Evolutionary conservation across 2,888 invertebrate species (phyloP).

Genomic region (Epiblema foenella): DNA sequence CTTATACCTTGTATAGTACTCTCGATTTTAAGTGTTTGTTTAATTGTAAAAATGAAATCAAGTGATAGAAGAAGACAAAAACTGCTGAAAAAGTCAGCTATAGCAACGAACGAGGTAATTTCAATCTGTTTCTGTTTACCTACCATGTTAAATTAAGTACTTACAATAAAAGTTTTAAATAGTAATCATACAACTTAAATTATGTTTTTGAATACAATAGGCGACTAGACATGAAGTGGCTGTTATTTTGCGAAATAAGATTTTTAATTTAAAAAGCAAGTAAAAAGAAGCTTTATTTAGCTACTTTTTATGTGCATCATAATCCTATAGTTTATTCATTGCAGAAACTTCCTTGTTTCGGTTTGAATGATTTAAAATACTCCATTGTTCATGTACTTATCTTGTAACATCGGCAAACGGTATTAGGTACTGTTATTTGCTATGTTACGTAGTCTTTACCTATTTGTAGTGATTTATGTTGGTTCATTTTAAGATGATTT

Average conservation of each 20-base stretch:
- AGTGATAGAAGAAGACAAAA: slow-evolving; percentile 91
- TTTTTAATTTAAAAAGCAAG: not conserved
- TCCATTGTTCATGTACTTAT: too few relatives aligned
- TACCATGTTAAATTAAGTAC: not conserved
- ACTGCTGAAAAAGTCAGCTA: slow-evolving; percentile 82
- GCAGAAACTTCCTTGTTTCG: too few relatives aligned
- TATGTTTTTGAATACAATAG: slow-evolving; percentile 6
- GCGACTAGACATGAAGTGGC: not conserved
- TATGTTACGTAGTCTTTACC: slow-evolving; percentile 11
- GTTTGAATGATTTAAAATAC: too few relatives aligned
- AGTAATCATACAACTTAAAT: slow-evolving; percentile 20
- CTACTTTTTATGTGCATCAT: too few relatives aligned
- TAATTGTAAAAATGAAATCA: slow-evolving; percentile 91
- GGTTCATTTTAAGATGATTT: slow-evolving; percentile 37
- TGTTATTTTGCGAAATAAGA: not conserved
- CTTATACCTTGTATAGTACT: slow-evolving; percentile 95
- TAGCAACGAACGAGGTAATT: slow-evolving; percentile 73
- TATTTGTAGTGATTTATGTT: slow-evolving; percentile 34
- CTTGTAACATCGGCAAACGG: too few relatives aligned
- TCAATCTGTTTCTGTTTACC: not conserved
- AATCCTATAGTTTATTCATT: too few relatives aligned
- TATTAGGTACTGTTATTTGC: too few relatives aligned
- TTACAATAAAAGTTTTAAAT: slow-evolving; percentile 5
- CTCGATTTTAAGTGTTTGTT: slow-evolving; percentile 91
- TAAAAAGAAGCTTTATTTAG: not conserved